Evolutionary conservation across 2,888 invertebrate genomes (phyloP).

Genomic region (Catocala sponsa): DNA sequence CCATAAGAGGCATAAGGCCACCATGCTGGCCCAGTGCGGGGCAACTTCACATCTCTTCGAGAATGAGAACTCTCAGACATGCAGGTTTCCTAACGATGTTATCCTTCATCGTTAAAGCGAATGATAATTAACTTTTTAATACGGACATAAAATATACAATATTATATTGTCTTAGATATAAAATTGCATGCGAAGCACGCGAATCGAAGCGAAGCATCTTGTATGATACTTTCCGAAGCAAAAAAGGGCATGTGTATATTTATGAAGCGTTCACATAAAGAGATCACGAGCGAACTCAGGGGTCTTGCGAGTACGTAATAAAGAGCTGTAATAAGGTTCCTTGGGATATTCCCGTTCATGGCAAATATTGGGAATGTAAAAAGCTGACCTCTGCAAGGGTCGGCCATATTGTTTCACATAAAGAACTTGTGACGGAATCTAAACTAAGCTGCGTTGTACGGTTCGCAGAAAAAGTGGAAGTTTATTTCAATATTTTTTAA

Average conservation of each 20-base stretch:
- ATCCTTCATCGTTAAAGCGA: too few relatives aligned
- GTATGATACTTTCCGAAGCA: too few relatives aligned
- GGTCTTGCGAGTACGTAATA: conserved; percentile 20
- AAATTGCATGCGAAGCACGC: too few relatives aligned
- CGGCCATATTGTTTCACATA: conserved; percentile 69
- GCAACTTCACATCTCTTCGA: too few relatives aligned
- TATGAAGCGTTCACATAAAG: conserved; percentile 11
- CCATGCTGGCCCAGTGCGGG: too few relatives aligned
- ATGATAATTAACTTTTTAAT: too few relatives aligned
- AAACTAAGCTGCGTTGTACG: conserved; percentile 48
- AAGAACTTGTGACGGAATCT: conserved; percentile 66
- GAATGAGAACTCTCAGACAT: too few relatives aligned
- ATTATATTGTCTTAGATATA: too few relatives aligned
- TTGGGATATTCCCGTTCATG: conserved; percentile 60
- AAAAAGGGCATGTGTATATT: background rate
- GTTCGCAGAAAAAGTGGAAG: conserved; percentile 33
- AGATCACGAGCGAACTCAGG: conserved; percentile 19
- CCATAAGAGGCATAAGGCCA: too few relatives aligned
- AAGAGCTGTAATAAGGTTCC: conserved; percentile 40
- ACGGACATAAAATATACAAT: too few relatives aligned
- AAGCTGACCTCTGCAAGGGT: conserved; percentile 60
- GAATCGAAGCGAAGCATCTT: too few relatives aligned
- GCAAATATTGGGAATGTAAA: conserved; percentile 64
- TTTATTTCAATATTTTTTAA: background rate
- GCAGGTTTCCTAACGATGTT: too few relatives aligned